These are phyloP conservation scores for Sakesphorus luctuosus DNA, from an alignment of 2,113 vertebrate species.

Conservation along the genomic window DNA sequence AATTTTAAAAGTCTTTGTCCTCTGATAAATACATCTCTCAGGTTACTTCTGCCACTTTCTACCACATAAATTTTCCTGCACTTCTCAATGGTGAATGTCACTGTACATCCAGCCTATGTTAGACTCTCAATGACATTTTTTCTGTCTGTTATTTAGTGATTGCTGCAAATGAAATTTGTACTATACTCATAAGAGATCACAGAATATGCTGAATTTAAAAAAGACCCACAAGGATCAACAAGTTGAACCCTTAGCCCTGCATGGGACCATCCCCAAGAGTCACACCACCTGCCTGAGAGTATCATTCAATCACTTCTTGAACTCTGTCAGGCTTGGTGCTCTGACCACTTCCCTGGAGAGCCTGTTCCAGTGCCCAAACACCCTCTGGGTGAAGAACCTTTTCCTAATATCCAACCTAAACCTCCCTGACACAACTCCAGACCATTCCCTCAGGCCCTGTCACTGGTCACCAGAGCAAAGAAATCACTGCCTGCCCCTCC, in stretches of 20 bases:
- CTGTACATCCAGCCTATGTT: neutral
- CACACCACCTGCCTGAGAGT: neutral
- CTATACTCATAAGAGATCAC: neutral
- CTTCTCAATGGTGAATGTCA: neutral
- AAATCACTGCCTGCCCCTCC: neutral
- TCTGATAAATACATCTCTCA: neutral
- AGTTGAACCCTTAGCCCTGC: neutral
- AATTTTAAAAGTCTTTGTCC: neutral
- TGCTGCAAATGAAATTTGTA: neutral
- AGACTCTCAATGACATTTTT: neutral
- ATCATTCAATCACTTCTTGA: neutral
- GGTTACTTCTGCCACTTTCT: neutral
- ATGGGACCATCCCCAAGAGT: neutral
- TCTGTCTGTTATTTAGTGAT: neutral
- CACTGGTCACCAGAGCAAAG: neutral
- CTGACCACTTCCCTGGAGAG: neutral
- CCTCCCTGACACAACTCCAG: neutral
- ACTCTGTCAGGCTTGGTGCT: neutral
- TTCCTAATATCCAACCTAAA: neutral
- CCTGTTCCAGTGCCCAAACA: neutral
- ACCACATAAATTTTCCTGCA: neutral
- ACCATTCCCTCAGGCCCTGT: neutral
- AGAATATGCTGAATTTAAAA: neutral
- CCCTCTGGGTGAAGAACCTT: neutral
- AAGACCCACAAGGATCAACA: neutral